Conservation (phyloP, 2,888 invertebrate genomes). For the Alloscopus bannaensis region DNA sequence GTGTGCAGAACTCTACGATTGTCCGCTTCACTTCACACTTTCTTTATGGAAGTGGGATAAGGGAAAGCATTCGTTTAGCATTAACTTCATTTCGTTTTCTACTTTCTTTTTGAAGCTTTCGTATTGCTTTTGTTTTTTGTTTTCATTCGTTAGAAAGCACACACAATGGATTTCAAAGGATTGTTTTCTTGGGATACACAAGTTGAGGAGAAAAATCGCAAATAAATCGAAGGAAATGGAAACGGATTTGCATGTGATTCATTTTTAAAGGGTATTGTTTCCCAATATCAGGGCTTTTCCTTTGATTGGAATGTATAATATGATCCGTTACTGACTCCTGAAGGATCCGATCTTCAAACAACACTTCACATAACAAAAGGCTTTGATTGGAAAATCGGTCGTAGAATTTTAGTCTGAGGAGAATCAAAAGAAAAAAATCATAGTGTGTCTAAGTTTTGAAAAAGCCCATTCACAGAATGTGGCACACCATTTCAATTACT, state of each 20-base stretch:
- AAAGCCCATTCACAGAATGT: no score
- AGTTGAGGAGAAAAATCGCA: slow-evolving; percentile 6
- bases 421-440: no score
- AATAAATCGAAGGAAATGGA: slow-evolving; percentile 30
- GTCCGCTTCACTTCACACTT: slow-evolving; percentile 5
- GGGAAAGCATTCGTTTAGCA: slow-evolving; percentile 24
- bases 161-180: neutral
- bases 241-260: slow-evolving; percentile 48
- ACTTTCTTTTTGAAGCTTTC: slow-evolving; percentile 27
- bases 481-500: no score
- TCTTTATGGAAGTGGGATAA: neutral
- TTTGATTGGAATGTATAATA: slow-evolving; percentile 36
- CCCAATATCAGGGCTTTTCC: slow-evolving; percentile 38
- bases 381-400: no score
- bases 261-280: slow-evolving; percentile 48
- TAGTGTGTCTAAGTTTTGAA: no score
- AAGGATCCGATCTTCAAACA: no score
- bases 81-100: slow-evolving; percentile 39
- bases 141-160: neutral
- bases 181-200: neutral
- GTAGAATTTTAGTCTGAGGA: no score
- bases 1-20: no score
- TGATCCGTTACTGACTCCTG: no score
- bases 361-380: no score
- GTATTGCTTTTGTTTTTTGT: neutral